Percentiles rank a stretch among this genome's conserved stretches.
Evolutionary conservation across 2,888 invertebrate species (phyloP).

Genomic region (Tipula lateralis): DNA sequence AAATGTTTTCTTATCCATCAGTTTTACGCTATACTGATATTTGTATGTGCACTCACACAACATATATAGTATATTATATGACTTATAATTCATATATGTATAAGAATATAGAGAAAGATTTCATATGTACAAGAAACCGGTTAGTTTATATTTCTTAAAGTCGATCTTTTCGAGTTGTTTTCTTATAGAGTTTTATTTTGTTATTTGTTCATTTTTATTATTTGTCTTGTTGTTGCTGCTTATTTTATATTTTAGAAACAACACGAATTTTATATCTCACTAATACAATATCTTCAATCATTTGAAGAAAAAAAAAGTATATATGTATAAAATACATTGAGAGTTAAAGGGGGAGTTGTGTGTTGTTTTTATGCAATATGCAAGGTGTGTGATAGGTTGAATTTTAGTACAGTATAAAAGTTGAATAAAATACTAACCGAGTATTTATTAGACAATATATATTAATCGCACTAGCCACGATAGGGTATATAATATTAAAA

Average conservation of each 20-base stretch:
- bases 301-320: neutral
- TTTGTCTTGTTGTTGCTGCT: neutral
- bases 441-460: too few species aligned
- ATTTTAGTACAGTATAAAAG: neutral
- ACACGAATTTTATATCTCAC: neutral
- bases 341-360: neutral
- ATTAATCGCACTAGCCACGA: too few species aligned
- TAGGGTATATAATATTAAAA: too few species aligned
- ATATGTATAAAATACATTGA: neutral
- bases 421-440: too few species aligned
- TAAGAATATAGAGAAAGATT: neutral
- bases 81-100: neutral
- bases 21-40: neutral
- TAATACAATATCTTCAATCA: neutral
- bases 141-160: neutral
- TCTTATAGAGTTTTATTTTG: neutral
- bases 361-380: neutral
- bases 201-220: neutral
- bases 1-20: neutral
- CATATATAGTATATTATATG: neutral
- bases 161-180: neutral
- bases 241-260: conserved; percentile 14
- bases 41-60: neutral
- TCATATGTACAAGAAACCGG: neutral
- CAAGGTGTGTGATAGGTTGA: neutral